Evolutionary conservation across 1,140 invertebrate species (phyloP).

Genomic region (Theocolax elegans): DNA sequence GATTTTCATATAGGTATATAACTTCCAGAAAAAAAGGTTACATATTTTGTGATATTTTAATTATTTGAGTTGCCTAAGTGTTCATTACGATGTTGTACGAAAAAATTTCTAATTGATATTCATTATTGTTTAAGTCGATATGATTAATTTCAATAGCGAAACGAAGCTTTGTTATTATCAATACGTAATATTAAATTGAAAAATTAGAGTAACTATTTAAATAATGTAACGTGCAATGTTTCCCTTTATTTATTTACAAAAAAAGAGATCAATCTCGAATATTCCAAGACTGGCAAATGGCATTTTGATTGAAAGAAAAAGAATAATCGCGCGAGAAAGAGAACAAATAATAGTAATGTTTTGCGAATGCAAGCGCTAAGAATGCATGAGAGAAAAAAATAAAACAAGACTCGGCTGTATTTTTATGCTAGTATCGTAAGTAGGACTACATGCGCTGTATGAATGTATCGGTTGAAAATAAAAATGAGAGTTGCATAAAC

Average conservation of each 20-base stretch:
- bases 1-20: background rate
- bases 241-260: slow-evolving; percentile 20
- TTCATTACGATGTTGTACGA: slow-evolving; percentile 10
- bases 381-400: slow-evolving; percentile 39
- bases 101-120: slow-evolving; percentile 27
- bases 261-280: slow-evolving; percentile 25
- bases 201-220: slow-evolving; percentile 9
- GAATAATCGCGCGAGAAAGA: slow-evolving; percentile 32
- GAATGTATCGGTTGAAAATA: slow-evolving; percentile 44
- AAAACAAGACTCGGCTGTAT: slow-evolving; percentile 57
- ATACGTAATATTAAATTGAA: background rate
- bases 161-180: slow-evolving; percentile 4
- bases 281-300: slow-evolving; percentile 59
- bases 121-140: slow-evolving; percentile 2
- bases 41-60: slow-evolving; percentile 28
- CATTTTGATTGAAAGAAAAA: slow-evolving; percentile 51
- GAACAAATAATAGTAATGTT: slow-evolving; percentile 13
- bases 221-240: slow-evolving; percentile 33
- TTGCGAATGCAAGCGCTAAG: background rate
- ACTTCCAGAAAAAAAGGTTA: slow-evolving; percentile 27
- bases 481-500: slow-evolving; percentile 51
- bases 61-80: slow-evolving; percentile 21
- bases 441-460: slow-evolving; percentile 46
- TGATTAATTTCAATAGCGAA: background rate
- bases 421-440: slow-evolving; percentile 57